These are phyloP conservation scores for Andrena hattorfiana DNA, from an alignment of 2,888 invertebrate species.

Conservation along the genomic window DNA sequence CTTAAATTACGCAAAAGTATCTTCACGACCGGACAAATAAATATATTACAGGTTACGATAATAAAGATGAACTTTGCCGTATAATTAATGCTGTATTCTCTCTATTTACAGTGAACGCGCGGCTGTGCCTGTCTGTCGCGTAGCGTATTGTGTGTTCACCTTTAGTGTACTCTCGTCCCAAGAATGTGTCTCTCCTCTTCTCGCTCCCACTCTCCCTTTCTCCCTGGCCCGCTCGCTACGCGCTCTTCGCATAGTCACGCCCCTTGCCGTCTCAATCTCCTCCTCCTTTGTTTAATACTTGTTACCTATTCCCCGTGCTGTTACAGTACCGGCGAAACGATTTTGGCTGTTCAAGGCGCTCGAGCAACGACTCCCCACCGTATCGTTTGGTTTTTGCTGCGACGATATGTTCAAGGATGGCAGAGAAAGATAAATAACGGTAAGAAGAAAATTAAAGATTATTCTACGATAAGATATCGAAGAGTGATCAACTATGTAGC, in stretches of 20 bases:
- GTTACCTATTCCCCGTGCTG: too few relatives aligned
- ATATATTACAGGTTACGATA: constrained; percentile 75
- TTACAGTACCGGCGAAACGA: too few relatives aligned
- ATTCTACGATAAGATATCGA: too few relatives aligned
- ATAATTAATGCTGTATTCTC: constrained; percentile 69
- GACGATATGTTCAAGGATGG: too few relatives aligned
- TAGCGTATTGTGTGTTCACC: constrained; percentile 42
- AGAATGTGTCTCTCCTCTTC: constrained; percentile 16
- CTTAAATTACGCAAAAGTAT: constrained; percentile 66
- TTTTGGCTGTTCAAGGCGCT: too few relatives aligned
- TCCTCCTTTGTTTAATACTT: too few relatives aligned
- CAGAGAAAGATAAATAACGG: too few relatives aligned
- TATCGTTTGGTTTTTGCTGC: too few relatives aligned
- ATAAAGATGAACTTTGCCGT: constrained; percentile 75
- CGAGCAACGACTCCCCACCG: too few relatives aligned
- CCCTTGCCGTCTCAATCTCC: too few relatives aligned
- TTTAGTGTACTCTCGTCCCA: constrained; percentile 34
- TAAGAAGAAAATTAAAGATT: too few relatives aligned
- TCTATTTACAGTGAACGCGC: constrained; percentile 77
- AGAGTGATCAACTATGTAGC: too few relatives aligned
- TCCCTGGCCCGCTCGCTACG: not conserved
- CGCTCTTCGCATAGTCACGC: not conserved
- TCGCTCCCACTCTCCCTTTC: not conserved
- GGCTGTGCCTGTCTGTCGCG: constrained; percentile 48
- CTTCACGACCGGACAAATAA: constrained; percentile 72